Evolutionary conservation across 2,888 invertebrate genomes (phyloP), one percentile per base, ranked within the genome.

Genomic region (Polymixis flavicincta): DNA sequence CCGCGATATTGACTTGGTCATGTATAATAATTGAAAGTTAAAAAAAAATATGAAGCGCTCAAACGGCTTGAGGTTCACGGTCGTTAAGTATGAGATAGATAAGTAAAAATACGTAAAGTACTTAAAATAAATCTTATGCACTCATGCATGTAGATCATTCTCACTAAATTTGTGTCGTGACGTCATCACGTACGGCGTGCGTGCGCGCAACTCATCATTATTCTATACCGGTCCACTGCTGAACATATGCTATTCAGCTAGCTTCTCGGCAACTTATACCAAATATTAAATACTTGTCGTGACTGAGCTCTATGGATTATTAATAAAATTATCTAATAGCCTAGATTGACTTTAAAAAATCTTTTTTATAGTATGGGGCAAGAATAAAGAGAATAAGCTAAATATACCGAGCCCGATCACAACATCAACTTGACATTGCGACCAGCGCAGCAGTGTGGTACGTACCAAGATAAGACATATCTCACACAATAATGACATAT

Each of bases 131-230:
- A 84, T 81, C 76, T 75, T 78, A 82, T 79, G 86, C 86, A 78
- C 64, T 66, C 70, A 69, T 80, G 85, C 81, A 80, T 74, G 60
- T 79, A 82, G 85, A 85, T 82, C 84, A 85, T 84, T 87, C 87
- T 87, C 87, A 87, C 87, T 85, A 85, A 69, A 87, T 73, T 76
- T 78, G 85, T 79, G 74, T 81, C 57, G 76, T 82, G 82, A 84
- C 87, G 84, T 84, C 86, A 87, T 63, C 55, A 71, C 73, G 55
- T 60, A 74, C 78, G 72, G 60, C 75, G 69, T 83, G 80, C 70
- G 74, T 28, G 67, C 19, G 64, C 71, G 71, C 84, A 68, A 54
- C 63, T 59, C 32, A 22, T 32, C 32, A 32, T 8, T 9, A 55
- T 14, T 17, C 32, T 32, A 5, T 9, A 11, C 5, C 32, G 5